These are phyloP conservation scores for Apamea monoglypha DNA, from an alignment of 2,888 invertebrate species.

Conservation along the genomic window DNA sequence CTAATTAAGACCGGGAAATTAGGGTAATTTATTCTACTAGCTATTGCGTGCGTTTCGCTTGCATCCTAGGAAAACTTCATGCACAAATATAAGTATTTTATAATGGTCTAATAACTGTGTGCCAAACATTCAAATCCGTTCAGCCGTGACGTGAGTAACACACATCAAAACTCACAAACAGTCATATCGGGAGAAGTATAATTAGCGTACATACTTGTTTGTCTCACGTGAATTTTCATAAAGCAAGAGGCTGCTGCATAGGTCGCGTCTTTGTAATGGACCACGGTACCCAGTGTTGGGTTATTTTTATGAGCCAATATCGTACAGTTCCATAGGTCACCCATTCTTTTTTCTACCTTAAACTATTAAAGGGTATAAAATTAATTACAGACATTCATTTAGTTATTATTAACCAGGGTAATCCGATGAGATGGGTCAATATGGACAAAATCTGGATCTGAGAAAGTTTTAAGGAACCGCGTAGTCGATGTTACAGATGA, in stretches of 20 bases:
- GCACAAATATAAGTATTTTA: not conserved
- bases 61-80: not conserved
- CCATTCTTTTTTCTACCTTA: constrained; percentile 7
- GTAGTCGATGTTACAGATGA: not conserved
- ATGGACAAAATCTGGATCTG: not conserved
- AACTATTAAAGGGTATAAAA: constrained; percentile 16
- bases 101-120: not conserved
- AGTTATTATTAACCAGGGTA: not conserved
- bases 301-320: rapidly evolving
- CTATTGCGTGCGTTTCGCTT: not conserved
- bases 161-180: not conserved
- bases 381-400: not conserved
- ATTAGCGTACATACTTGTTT: constrained; percentile 13
- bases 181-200: not conserved
- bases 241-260: constrained; percentile 9
- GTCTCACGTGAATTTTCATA: constrained; percentile 41
- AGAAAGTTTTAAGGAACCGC: not conserved
- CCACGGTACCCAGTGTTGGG: rapidly evolving
- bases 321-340: constrained; percentile 15
- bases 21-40: not conserved
- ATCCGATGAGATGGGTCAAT: not conserved
- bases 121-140: not conserved
- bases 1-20: not conserved
- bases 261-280: rapidly evolving
- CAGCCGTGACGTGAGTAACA: not conserved